A percentile compares a stretch with the other conserved stretches of the same genome.
Conservation (phyloP, 2,888 invertebrate species). For the Griposia aprilina region DNA sequence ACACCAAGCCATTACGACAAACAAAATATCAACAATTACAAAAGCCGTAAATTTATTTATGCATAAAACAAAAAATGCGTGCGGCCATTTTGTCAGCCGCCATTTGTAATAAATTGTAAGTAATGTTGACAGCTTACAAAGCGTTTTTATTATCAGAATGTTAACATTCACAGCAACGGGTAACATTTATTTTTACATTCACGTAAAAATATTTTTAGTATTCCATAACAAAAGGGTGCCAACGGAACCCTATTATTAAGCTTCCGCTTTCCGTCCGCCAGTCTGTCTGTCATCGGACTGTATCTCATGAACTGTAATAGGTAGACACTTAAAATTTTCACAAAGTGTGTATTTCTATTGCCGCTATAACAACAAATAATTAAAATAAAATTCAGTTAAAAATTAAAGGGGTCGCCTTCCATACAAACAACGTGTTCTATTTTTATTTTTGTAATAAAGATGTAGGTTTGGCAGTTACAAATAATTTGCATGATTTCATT, state of each 20-base stretch:
- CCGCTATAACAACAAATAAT: too few relatives aligned
- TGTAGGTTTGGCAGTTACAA: too few relatives aligned
- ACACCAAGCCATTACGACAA: not conserved
- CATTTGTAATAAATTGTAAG: slow-evolving; percentile 29
- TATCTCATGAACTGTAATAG: too few relatives aligned
- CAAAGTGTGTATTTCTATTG: too few relatives aligned
- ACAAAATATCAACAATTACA: slow-evolving; percentile 8
- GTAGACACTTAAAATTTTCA: too few relatives aligned
- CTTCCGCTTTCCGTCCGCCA: too few relatives aligned
- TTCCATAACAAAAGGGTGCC: too few relatives aligned
- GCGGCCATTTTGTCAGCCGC: slow-evolving; percentile 13
- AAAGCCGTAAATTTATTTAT: slow-evolving; percentile 1
- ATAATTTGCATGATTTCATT: not conserved
- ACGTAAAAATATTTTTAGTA: not conserved
- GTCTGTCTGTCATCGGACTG: too few relatives aligned
- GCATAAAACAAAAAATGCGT: slow-evolving; percentile 15
- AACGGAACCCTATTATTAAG: too few relatives aligned
- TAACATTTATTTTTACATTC: not conserved
- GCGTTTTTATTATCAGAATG: slow-evolving; percentile 24
- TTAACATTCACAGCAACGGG: slow-evolving; percentile 4
- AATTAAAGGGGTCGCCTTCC: too few relatives aligned
- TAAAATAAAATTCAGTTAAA: too few relatives aligned
- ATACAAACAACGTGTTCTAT: not conserved
- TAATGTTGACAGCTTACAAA: slow-evolving; percentile 37
- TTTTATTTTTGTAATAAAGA: not conserved